Evolutionary conservation across 1,140 invertebrate species (phyloP), one percentile per base, ranked within the genome.

Genomic region (Drosophila kepulauana): DNA sequence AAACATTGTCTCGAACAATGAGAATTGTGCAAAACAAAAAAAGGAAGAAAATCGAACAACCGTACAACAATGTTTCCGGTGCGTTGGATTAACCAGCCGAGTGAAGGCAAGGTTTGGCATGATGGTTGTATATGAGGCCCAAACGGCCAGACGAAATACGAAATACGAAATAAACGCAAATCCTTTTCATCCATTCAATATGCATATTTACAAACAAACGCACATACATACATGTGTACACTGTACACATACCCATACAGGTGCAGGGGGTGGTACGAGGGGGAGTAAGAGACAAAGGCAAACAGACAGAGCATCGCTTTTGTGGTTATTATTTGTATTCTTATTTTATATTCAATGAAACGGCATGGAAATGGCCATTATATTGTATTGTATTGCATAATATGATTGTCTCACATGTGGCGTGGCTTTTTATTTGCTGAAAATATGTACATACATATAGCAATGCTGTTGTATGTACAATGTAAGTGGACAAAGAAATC

Each of bases 131-230:
- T 56, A 35, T 38, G 52, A 38, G 13, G 43, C 33, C 46, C 82
- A 66, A 45, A 64, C 49, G 63, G 52, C 35, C 82, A 87, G 68
- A 69, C 65, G 63, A 62, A 79, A 78, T 63, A 69, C 75, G 79
- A 76, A 81, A 82, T 66, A 82, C 75, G 79, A 76, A 81, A 82
- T 66, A 82, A 79, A 68, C 67, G 76, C 72, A 82, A 87, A 87
- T 77, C 77, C 84, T 67, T 80, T 85, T 79, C 78, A 87, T 87
- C 76, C 80, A 88, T 87, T 87, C 82, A 88, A 82, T 87, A 86
- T 79, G 76, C 71, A 67, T 65, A 75, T 65, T 49, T 58, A 67
- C 67, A 65, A 70, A 67, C 52, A 74, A 38, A 54, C 59, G 35
- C 13, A 16, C 8, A 35, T 20, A 11, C 10, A 11, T 11, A 38